Conservation (phyloP, 2,888 invertebrate species). For the Caenorhabditis doughertyi region DNA sequence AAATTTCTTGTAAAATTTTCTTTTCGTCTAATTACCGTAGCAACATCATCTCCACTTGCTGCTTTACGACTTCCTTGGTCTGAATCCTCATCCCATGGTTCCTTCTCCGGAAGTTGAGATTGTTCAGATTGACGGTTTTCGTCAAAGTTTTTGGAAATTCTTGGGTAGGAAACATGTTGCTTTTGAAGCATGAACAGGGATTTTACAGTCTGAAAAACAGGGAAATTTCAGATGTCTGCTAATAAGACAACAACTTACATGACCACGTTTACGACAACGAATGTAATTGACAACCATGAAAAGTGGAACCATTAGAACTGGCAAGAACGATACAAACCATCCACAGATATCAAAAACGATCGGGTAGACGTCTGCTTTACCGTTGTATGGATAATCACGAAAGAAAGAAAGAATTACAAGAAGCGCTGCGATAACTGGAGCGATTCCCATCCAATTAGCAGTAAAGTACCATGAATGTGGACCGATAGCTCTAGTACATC, state of each 20-base stretch:
- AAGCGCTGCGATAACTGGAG: slow-evolving; percentile 32
- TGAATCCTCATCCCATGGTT: slow-evolving; percentile 52
- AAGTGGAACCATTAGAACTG: slow-evolving; percentile 36
- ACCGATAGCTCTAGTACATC: slow-evolving; percentile 15
- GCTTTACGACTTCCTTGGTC: slow-evolving; percentile 4
- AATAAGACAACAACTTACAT: neutral
- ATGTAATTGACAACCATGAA: slow-evolving; percentile 27
- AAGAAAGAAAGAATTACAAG: slow-evolving; percentile 43
- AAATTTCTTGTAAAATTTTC: neutral
- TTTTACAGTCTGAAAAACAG: slow-evolving; percentile 3
- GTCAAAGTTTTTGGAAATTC: slow-evolving; percentile 29
- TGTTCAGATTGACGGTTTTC: slow-evolving; percentile 1
- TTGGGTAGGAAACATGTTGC: slow-evolving; percentile 40
- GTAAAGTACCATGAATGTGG: slow-evolving; percentile 38
- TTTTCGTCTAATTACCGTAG: neutral
- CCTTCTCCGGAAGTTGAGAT: slow-evolving; percentile 36
- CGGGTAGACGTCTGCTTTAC: slow-evolving; percentile 26
- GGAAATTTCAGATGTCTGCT: neutral
- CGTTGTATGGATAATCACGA: slow-evolving; percentile 38
- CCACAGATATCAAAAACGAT: slow-evolving; percentile 50
- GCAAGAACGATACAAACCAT: slow-evolving; percentile 47
- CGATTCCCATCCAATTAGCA: slow-evolving; percentile 44
- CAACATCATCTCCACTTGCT: slow-evolving; percentile 13
- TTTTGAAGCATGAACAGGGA: slow-evolving; percentile 50
- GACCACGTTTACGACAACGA: slow-evolving; percentile 15